Conservation (phyloP, 2,888 invertebrate genomes). For the Eupithecia vulgata region DNA sequence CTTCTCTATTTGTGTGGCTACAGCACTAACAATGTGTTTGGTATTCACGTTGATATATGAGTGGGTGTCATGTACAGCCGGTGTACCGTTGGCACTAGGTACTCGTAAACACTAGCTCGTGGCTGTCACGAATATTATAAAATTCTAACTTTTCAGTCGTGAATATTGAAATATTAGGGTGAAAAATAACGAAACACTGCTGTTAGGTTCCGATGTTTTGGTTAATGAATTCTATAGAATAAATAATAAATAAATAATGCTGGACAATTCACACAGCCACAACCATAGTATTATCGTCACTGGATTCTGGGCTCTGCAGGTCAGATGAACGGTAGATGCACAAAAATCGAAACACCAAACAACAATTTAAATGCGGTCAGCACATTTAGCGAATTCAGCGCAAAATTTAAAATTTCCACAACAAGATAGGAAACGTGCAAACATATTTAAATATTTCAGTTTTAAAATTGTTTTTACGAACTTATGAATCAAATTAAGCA, state of each 20-base stretch:
- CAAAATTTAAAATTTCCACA: not conserved
- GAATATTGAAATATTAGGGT: not conserved
- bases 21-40: constrained; percentile 39
- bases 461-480: constrained; percentile 23
- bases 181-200: not conserved
- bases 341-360: not conserved
- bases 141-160: constrained; percentile 18
- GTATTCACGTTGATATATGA: constrained; percentile 60
- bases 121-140: constrained; percentile 25
- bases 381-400: not conserved
- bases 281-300: too few species aligned
- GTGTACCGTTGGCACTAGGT: constrained; percentile 47
- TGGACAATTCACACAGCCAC: too few species aligned
- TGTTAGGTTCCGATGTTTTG: not conserved
- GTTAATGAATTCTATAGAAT: too few species aligned
- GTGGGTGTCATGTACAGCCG: constrained; percentile 53
- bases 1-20: constrained; percentile 9
- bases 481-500: constrained; percentile 40
- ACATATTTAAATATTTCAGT: constrained; percentile 20
- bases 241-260: too few species aligned
- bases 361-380: not conserved
- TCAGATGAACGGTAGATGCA: not conserved
- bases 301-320: not conserved
- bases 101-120: constrained; percentile 32
- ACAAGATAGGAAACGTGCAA: constrained; percentile 9